Evolutionary conservation across 2,888 invertebrate genomes (phyloP).

Genomic region (Dorcus hopei): DNA sequence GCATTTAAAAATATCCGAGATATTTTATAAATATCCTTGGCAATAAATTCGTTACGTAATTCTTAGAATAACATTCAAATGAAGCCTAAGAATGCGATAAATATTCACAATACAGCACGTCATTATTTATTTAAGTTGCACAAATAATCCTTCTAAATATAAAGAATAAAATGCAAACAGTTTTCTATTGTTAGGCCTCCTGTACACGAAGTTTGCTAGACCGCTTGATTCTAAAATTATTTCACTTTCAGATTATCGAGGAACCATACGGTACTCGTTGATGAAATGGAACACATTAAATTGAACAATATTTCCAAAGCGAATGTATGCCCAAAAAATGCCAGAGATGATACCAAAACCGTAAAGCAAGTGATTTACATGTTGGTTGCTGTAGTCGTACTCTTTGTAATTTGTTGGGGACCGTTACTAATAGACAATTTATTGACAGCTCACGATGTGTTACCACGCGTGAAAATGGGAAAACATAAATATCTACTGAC

Average conservation of each 20-base stretch:
- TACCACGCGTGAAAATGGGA: conserved; percentile 54
- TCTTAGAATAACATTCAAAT: too few relatives aligned
- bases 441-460: conserved; percentile 58
- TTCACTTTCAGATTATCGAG: conserved; percentile 17
- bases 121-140: too few relatives aligned
- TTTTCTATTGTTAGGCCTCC: too few relatives aligned
- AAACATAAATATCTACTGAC: conserved; percentile 59
- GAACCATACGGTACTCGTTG: conserved; percentile 19
- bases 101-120: too few relatives aligned
- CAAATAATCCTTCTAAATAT: too few relatives aligned
- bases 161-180: too few relatives aligned
- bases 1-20: not conserved
- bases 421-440: conserved; percentile 65
- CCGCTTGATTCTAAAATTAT: too few relatives aligned
- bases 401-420: conserved; percentile 69
- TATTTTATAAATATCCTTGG: conserved; percentile 3
- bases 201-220: too few relatives aligned
- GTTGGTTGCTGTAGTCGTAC: conserved; percentile 65
- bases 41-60: not conserved
- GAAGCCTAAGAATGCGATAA: too few relatives aligned
- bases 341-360: conserved; percentile 36
- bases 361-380: conserved; percentile 67
- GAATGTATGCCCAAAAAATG: not conserved
- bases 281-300: conserved; percentile 22
- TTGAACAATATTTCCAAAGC: conserved; percentile 17